These are phyloP conservation scores for Venustoraphidia nigricollis DNA, from an alignment of 2,888 invertebrate genomes.

Conservation along the genomic window DNA sequence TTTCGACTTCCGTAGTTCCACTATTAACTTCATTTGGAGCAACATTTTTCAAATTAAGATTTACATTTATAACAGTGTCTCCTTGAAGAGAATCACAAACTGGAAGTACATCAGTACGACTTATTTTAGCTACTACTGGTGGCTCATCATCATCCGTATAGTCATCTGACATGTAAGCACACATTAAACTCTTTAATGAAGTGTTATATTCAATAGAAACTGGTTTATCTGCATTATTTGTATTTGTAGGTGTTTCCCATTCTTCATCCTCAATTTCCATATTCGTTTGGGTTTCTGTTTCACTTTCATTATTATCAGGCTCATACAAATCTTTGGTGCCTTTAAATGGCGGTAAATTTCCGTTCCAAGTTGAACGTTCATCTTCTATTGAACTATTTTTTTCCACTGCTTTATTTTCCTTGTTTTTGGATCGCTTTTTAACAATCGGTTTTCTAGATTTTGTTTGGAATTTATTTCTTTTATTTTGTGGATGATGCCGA, in stretches of 20 bases:
- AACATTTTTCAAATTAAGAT: no score
- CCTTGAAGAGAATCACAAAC: no score
- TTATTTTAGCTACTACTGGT: constrained; percentile 4
- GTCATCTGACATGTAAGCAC: constrained; percentile 39
- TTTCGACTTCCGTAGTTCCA: background rate
- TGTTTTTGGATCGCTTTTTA: no score
- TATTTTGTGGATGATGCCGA: no score
- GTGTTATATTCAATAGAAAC: constrained; percentile 26
- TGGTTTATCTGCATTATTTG: constrained; percentile 9
- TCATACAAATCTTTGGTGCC: constrained; percentile 21
- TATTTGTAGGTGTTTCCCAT: constrained; percentile 14
- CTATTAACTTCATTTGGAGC: background rate
- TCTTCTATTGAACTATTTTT: constrained; percentile 18
- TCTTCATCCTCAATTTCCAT: constrained; percentile 23
- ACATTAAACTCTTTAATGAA: constrained; percentile 38
- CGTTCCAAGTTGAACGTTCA: constrained; percentile 25
- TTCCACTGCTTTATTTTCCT: no score
- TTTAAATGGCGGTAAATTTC: constrained; percentile 23
- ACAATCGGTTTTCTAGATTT: no score
- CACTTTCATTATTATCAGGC: constrained; percentile 5
- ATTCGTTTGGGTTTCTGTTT: no score
- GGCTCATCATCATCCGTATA: constrained; percentile 21
- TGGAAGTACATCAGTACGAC: constrained; percentile 5
- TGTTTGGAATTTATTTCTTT: no score
- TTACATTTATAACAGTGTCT: no score